Evolutionary conservation across 92 coral and sea anemone species (phyloP).

Genomic region (Palythoa caribaeorum): DNA sequence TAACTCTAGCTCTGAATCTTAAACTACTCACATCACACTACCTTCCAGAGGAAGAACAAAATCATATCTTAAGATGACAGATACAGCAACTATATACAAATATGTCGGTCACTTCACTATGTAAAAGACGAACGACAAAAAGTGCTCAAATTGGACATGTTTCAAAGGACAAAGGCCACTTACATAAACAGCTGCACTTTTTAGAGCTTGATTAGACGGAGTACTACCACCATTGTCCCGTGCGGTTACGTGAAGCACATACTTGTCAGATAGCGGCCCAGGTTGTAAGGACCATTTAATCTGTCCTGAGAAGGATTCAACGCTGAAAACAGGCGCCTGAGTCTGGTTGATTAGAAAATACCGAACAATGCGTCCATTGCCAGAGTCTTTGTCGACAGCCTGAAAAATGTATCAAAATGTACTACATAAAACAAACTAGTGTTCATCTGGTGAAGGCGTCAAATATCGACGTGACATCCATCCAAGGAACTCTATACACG

Average conservation of each 20-base stretch:
- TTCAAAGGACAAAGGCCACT: conserved; percentile 14
- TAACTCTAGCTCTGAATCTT: too few species aligned
- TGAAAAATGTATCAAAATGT: not conserved
- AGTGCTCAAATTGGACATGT: not conserved
- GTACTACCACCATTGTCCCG: conserved; percentile 67
- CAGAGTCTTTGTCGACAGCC: conserved; percentile 89
- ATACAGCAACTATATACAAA: too few species aligned
- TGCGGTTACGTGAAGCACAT: conserved; percentile 64
- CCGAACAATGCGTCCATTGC: conserved; percentile 59
- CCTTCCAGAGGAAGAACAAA: not conserved
- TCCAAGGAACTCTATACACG: too few species aligned
- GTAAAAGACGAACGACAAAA: not conserved
- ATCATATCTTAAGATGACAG: not conserved
- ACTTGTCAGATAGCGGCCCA: conserved; percentile 24
- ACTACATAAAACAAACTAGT: not conserved
- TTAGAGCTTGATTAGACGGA: conserved; percentile 69
- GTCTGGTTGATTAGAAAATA: conserved; percentile 60
- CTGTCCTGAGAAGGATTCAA: conserved; percentile 67
- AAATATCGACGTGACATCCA: too few species aligned
- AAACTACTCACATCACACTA: not conserved
- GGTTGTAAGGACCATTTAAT: conserved; percentile 48
- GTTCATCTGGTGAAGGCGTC: too few species aligned
- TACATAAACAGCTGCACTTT: conserved; percentile 67
- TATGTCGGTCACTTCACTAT: not conserved
- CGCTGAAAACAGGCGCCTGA: conserved; percentile 56